Evolutionary conservation across 2,113 vertebrate genomes (phyloP).

Genomic region (Paedocypris sp.): DNA sequence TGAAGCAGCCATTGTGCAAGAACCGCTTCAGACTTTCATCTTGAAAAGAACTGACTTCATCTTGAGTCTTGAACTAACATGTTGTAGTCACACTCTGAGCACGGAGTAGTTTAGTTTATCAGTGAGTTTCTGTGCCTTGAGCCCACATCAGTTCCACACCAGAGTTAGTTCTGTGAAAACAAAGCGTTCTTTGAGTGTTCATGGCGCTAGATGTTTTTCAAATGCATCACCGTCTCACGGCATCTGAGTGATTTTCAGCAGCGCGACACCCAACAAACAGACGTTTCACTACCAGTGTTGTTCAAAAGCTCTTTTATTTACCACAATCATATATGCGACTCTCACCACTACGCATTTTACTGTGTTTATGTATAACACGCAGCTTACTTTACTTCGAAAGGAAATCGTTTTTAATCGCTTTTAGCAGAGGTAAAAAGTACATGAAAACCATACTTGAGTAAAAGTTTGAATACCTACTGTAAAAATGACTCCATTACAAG

Average conservation of each 20-base stretch:
- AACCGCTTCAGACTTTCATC: background rate
- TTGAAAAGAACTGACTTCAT: too few species aligned
- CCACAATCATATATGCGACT: too few species aligned
- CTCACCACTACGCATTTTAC: too few species aligned
- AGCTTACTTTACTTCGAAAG: too few species aligned
- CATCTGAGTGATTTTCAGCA: background rate
- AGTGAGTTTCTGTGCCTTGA: background rate
- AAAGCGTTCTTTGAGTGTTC: background rate
- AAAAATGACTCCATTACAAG: too few species aligned
- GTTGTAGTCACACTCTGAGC: background rate
- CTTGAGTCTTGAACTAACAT: background rate
- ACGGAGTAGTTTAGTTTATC: too few species aligned
- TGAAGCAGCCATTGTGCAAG: background rate
- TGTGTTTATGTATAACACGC: too few species aligned
- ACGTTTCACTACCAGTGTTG: too few species aligned
- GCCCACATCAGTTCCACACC: background rate
- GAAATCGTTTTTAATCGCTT: too few species aligned
- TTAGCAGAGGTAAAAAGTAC: too few species aligned
- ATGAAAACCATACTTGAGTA: too few species aligned
- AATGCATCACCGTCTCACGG: background rate
- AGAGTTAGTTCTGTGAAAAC: background rate
- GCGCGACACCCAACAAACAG: background rate
- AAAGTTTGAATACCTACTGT: too few species aligned
- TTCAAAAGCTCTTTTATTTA: background rate
- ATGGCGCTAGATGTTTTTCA: background rate